A percentile compares a stretch with the other conserved stretches of the same genome.
Conservation (phyloP, 2,888 invertebrate species). For the Drosophila pullipes region DNA sequence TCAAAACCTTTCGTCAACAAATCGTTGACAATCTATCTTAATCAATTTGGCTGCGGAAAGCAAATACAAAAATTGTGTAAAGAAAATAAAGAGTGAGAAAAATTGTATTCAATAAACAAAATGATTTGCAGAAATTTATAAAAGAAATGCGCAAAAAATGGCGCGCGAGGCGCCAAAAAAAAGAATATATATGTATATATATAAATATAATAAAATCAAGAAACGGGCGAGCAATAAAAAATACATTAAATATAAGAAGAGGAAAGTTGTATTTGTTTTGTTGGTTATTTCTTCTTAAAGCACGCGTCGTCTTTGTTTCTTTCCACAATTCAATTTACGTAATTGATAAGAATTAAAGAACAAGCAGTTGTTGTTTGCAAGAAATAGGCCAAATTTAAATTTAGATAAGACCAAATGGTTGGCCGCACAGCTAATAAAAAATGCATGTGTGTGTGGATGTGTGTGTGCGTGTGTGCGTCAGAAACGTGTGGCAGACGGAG, state of each 20-base stretch:
- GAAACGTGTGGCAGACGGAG: slow-evolving; percentile 27
- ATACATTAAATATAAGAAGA: slow-evolving; percentile 27
- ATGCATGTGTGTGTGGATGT: slow-evolving; percentile 5
- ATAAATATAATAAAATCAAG: slow-evolving; percentile 12
- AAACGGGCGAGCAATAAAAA: slow-evolving; percentile 18
- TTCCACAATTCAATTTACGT: slow-evolving; percentile 63
- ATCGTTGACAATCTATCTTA: slow-evolving; percentile 42
- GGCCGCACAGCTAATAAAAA: slow-evolving; percentile 9
- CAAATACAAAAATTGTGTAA: slow-evolving; percentile 1
- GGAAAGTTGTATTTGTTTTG: neutral
- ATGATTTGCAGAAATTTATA: slow-evolving; percentile 63
- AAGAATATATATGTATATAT: neutral
- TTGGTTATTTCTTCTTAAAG: slow-evolving; percentile 17
- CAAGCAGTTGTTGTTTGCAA: slow-evolving; percentile 16
- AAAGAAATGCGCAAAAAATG: slow-evolving; percentile 67
- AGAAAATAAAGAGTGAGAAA: slow-evolving; percentile 23
- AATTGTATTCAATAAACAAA: slow-evolving; percentile 52
- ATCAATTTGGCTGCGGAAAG: slow-evolving; percentile 32
- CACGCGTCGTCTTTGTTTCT: slow-evolving; percentile 41
- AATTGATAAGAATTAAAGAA: slow-evolving; percentile 70
- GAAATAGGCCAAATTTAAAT: slow-evolving; percentile 79
- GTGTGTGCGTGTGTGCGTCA: slow-evolving; percentile 6
- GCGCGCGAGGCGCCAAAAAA: slow-evolving; percentile 18
- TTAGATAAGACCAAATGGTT: slow-evolving; percentile 58
- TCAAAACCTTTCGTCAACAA: slow-evolving; percentile 27